These are phyloP conservation scores for Papilio polytes DNA, from an alignment of 1,140 invertebrate genomes.

Conservation along the genomic window DNA sequence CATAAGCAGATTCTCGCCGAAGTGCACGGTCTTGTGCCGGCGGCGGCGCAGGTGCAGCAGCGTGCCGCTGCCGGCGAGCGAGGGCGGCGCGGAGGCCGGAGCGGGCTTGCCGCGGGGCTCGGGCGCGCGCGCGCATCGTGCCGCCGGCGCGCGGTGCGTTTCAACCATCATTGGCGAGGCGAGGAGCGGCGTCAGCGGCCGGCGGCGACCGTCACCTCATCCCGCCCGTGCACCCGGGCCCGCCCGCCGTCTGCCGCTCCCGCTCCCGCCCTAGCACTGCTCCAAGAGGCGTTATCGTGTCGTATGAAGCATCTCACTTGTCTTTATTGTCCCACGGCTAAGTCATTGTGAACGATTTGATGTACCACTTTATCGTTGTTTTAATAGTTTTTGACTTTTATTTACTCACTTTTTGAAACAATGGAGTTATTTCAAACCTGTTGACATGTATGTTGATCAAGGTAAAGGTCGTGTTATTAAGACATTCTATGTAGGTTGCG, in stretches of 20 bases:
- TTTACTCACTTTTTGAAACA: not conserved
- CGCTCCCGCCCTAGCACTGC: slow-evolving; percentile 44
- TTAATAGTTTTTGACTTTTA: not conserved
- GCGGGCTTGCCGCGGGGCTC: slow-evolving; percentile 75
- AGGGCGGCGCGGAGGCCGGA: slow-evolving; percentile 74
- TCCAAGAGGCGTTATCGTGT: slow-evolving; percentile 42
- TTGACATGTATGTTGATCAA: not conserved
- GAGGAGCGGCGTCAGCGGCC: slow-evolving; percentile 76
- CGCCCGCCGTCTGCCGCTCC: slow-evolving; percentile 44
- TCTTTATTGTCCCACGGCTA: slow-evolving; percentile 46
- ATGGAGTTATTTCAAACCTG: slow-evolving; percentile 10
- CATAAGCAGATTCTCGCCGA: slow-evolving; percentile 88
- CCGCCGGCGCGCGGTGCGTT: slow-evolving; percentile 80
- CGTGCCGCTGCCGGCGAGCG: slow-evolving; percentile 79
- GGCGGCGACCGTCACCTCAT: slow-evolving; percentile 79
- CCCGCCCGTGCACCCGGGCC: slow-evolving; percentile 51
- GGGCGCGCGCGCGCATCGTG: slow-evolving; percentile 76
- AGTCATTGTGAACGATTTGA: slow-evolving; percentile 37
- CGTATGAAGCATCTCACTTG: slow-evolving; percentile 38
- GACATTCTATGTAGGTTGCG: slow-evolving; percentile 4
- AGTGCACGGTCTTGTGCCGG: slow-evolving; percentile 90
- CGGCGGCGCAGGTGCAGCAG: slow-evolving; percentile 85
- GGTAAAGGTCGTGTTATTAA: slow-evolving; percentile 28
- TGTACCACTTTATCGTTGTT: not conserved
- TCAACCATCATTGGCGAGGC: slow-evolving; percentile 83